Evolutionary conservation across 1,140 invertebrate genomes (phyloP), one percentile per base, ranked within the genome.

Genomic region (Oncopeltus fasciatus): DNA sequence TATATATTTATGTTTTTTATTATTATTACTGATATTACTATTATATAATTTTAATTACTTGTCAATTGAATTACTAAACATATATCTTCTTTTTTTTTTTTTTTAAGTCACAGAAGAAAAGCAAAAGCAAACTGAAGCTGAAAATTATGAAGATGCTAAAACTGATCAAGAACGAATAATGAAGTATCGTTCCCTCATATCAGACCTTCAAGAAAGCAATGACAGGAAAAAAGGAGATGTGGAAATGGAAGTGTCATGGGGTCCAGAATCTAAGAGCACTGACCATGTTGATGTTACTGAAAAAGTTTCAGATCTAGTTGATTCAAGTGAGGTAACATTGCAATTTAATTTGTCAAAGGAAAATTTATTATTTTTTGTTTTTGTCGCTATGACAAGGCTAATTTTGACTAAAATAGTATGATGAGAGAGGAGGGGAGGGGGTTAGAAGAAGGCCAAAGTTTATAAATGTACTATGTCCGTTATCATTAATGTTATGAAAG

Each of bases 161-260:
- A 67, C 16, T 60, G 64, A 70, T 1, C 67, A 68, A 24, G 26
- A 63, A 18, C 59, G 67, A 78, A 83, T 90, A 58, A 76, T 82
- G 58, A 90, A 87, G 70, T 92, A 92, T 68, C 84, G 84, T 72
- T 78, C 78, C 43, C 71, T 91, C 16, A 70, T 92, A 43, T 76
- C 83, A 67, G 81, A 82, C 57, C 87, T 90, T 57, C 81, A 89
- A 72, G 84, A 90, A 69, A 75, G 85, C 67, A 81, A 87, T 71
- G 82, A 86, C 61, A 80, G 84, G 81, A 63, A 59, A 20, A 31
- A 20, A 33, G 28, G 56, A 82, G 81, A 86, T 47, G 80, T 87
- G 66, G 85, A 88, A 74, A 83, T 92, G 78, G 88, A 93, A 77
- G 84, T 90, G 61, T 84, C 83, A 2, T 92, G 89, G 89, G 85